These are phyloP conservation scores for Girardinus metallicus DNA, from an alignment of 2,797 vertebrate species.

Conservation along the genomic window DNA sequence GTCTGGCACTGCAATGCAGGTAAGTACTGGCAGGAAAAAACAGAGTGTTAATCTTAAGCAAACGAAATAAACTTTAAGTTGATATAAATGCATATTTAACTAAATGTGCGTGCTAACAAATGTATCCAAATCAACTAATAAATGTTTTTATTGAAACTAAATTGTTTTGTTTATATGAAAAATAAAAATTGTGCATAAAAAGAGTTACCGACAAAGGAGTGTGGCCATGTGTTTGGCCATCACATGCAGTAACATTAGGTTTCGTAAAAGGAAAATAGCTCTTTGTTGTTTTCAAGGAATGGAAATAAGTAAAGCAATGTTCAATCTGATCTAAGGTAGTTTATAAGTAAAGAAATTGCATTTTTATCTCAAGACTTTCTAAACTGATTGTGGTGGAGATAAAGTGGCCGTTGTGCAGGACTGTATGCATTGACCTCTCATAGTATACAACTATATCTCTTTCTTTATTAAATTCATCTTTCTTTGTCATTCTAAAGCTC, in stretches of 20 bases:
- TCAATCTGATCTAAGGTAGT: background rate
- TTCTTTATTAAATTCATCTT: background rate
- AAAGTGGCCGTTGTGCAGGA: background rate
- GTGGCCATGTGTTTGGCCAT: no score
- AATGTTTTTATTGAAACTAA: no score
- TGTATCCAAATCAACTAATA: no score
- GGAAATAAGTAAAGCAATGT: background rate
- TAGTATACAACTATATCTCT: background rate
- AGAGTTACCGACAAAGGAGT: no score
- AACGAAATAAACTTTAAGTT: no score
- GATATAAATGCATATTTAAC: no score
- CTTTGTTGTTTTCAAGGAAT: background rate
- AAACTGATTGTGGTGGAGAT: background rate
- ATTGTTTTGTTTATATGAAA: no score
- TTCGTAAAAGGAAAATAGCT: background rate
- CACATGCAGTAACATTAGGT: background rate
- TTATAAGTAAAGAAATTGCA: background rate
- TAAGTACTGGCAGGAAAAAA: no score
- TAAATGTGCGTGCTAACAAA: no score
- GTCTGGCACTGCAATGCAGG: no score
- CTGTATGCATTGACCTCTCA: background rate
- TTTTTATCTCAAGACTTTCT: background rate
- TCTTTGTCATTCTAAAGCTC: background rate
- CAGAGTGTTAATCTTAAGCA: no score
- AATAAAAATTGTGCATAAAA: no score